These are phyloP conservation scores for Poeciliopsis turneri DNA, from an alignment of 2,797 vertebrate genomes.

Conservation along the genomic window DNA sequence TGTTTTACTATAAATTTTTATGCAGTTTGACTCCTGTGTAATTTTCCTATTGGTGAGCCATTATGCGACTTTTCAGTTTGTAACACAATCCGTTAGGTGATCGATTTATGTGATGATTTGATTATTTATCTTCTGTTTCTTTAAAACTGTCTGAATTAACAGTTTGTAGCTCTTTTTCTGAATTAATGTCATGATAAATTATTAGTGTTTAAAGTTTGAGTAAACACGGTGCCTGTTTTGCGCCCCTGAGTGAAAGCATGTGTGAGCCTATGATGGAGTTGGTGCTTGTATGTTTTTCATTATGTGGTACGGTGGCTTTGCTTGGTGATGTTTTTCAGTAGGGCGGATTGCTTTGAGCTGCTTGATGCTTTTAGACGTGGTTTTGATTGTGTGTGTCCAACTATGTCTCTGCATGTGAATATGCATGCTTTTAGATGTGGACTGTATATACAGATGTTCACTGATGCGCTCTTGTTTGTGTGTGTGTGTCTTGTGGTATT, in stretches of 20 bases:
- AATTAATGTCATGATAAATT: conserved; percentile 30
- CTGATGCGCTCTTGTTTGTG: conserved; percentile 1
- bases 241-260: conserved; percentile 9
- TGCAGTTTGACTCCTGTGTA: background rate
- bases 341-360: conserved; percentile 72
- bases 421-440: conserved; percentile 26
- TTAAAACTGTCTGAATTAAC: background rate
- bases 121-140: background rate
- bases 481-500: conserved; percentile 38
- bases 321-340: conserved; percentile 73
- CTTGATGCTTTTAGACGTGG: conserved; percentile 75
- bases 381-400: conserved; percentile 42
- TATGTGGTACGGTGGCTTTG: conserved; percentile 71
- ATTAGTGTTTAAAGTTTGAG: conserved; percentile 22
- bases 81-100: background rate
- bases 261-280: conserved; percentile 43
- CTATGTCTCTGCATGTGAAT: conserved; percentile 40
- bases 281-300: conserved; percentile 72
- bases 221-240: conserved; percentile 13
- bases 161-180: background rate
- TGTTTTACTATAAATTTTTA: conserved; percentile 12
- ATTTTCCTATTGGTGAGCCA: background rate
- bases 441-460: conserved; percentile 8
- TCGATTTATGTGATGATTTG: background rate
- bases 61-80: background rate